A percentile compares a stretch with the other conserved stretches of the same genome.
Conservation (phyloP, 2,113 vertebrate species). For the Leucoraja erinaceus region DNA sequence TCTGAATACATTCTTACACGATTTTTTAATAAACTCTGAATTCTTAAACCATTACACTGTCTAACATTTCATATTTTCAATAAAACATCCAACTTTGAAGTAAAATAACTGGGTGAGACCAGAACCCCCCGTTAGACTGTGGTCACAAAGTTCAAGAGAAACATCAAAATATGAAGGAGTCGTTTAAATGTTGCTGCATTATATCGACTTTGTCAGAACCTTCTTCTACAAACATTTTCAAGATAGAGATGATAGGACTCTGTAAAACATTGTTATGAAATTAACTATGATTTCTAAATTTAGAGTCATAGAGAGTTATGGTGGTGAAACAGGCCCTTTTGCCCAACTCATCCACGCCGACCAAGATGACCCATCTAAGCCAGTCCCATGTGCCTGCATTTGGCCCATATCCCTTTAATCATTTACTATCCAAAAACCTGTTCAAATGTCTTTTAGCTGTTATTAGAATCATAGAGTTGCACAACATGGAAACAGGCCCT, state of each 20-base stretch:
- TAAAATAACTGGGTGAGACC: no score
- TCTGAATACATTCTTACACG: background rate
- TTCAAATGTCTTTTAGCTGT: no score
- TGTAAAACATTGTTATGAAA: background rate
- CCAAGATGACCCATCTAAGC: no score
- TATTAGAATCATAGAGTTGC: no score
- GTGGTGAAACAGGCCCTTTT: no score
- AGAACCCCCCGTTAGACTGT: background rate
- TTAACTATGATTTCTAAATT: background rate
- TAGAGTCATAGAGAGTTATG: no score
- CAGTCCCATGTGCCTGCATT: no score
- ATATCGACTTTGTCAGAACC: background rate
- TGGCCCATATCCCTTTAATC: no score
- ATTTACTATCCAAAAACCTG: no score
- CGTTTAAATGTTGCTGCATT: background rate
- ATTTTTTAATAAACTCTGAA: background rate
- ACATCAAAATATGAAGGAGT: background rate
- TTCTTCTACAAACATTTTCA: background rate
- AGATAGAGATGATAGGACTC: background rate
- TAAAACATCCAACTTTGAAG: background rate
- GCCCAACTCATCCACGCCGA: no score
- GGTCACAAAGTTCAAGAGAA: background rate
- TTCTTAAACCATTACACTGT: background rate
- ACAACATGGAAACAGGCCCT: no score
- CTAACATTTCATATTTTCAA: background rate